Conservation (phyloP, 2,797 vertebrate genomes). For the Lithobates sylvaticus region DNA sequence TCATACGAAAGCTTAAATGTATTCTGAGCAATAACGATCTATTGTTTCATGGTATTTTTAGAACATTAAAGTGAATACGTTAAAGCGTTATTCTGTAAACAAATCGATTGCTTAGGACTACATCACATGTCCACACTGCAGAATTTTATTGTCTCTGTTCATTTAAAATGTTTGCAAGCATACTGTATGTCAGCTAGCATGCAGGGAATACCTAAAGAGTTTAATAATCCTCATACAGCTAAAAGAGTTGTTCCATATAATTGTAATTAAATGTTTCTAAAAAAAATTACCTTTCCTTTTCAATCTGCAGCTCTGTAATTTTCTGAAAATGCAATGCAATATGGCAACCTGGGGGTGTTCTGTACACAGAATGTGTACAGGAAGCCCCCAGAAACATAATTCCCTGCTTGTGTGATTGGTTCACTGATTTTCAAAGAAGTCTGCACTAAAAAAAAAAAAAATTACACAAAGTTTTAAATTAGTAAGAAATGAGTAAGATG, state of each 20-base stretch:
- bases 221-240: not conserved
- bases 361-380: no score
- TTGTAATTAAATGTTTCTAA: no score
- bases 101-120: not conserved
- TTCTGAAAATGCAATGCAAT: no score
- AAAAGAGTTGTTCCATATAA: not conserved
- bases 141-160: not conserved
- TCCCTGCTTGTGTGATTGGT: no score
- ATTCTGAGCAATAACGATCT: constrained; percentile 28
- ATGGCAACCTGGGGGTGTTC: no score
- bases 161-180: not conserved
- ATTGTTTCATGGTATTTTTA: constrained; percentile 29
- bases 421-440: no score
- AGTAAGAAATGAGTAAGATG: no score
- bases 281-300: no score
- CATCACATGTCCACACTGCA: not conserved
- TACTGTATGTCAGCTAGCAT: not conserved
- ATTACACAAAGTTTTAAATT: no score
- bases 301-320: no score
- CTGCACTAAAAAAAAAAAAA: no score
- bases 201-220: not conserved
- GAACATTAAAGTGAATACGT: constrained; percentile 25
- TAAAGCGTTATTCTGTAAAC: constrained; percentile 18
- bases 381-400: no score
- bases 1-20: constrained; percentile 12